phyloP scores from a whole-genome alignment of 2,888 invertebrate species.

The Fragum fragum region DNA sequence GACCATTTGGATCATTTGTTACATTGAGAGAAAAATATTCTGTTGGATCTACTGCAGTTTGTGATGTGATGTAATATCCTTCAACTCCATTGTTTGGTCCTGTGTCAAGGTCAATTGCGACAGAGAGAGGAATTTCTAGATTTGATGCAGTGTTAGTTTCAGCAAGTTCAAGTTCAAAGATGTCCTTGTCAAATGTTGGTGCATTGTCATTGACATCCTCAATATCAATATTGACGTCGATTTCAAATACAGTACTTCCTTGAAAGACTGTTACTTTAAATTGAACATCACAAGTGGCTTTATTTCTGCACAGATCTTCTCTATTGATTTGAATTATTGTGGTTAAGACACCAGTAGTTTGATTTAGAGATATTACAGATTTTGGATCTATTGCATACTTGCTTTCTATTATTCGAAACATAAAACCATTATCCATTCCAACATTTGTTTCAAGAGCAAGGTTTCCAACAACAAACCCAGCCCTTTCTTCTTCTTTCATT shows the following conservation, averaged over 20 bases:
- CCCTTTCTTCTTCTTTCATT: conserved; percentile 58
- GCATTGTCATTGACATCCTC: conserved; percentile 71
- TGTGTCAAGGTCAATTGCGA: conserved; percentile 67
- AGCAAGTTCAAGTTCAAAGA: conserved; percentile 53
- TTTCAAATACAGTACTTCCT: conserved; percentile 45
- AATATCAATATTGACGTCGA: conserved; percentile 58
- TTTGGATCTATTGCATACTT: conserved; percentile 25
- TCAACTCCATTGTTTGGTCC: conserved; percentile 67
- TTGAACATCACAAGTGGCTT: conserved; percentile 55
- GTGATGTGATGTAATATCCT: conserved; percentile 59
- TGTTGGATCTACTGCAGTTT: conserved; percentile 27
- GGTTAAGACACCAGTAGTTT: conserved; percentile 61
- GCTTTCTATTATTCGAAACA: conserved; percentile 44
- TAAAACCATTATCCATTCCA: conserved; percentile 50
- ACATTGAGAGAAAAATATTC: conserved; percentile 25
- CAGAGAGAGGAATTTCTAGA: conserved; percentile 44
- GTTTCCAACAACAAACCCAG: conserved; percentile 65
- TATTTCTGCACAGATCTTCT: conserved; percentile 64
- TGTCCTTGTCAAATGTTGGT: conserved; percentile 64
- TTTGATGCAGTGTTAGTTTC: conserved; percentile 58
- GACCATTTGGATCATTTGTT: conserved; percentile 22
- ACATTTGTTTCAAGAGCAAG: conserved; percentile 67
- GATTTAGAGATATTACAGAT: conserved; percentile 41
- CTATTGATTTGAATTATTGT: conserved; percentile 65
- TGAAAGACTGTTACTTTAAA: conserved; percentile 61